These are phyloP conservation scores for Macropodus opercularis DNA, from an alignment of 2,797 vertebrate genomes.

Conservation along the genomic window DNA sequence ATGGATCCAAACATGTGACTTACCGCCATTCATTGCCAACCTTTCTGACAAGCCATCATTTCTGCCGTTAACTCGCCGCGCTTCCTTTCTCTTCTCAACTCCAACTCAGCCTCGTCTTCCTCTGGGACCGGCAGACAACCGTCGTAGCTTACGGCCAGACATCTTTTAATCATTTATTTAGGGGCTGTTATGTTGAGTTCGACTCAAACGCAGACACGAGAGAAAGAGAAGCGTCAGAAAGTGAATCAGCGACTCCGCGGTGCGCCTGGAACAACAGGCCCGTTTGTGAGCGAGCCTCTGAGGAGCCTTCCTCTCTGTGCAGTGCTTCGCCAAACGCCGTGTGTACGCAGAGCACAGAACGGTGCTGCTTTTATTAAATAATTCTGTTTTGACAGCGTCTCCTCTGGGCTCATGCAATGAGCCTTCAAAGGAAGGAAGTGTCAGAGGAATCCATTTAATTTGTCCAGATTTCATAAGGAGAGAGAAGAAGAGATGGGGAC, in stretches of 20 bases:
- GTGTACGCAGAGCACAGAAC: slow-evolving; percentile 20
- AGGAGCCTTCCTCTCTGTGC: slow-evolving; percentile 31
- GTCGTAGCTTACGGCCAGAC: slow-evolving; percentile 55
- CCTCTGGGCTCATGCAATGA: slow-evolving; percentile 15
- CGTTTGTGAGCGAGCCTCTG: slow-evolving; percentile 47
- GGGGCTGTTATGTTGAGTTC: slow-evolving; percentile 52
- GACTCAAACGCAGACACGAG: slow-evolving; percentile 29
- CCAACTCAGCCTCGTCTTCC: slow-evolving; percentile 36
- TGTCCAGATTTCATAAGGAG: slow-evolving; percentile 25
- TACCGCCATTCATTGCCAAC: slow-evolving; percentile 5
- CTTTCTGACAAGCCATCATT: slow-evolving; percentile 40
- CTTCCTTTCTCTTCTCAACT: slow-evolving; percentile 49
- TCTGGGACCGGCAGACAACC: slow-evolving; percentile 41
- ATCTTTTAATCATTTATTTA: slow-evolving; percentile 79
- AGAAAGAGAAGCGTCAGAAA: slow-evolving; percentile 17
- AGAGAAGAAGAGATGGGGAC: not conserved
- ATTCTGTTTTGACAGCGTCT: slow-evolving; percentile 28
- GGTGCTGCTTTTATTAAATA: slow-evolving; percentile 26
- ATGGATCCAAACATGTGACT: slow-evolving; percentile 10
- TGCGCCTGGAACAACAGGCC: slow-evolving; percentile 48
- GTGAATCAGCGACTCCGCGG: slow-evolving; percentile 36
- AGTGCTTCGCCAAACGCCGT: slow-evolving; percentile 19
- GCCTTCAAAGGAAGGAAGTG: slow-evolving; percentile 25
- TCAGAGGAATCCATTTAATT: slow-evolving; percentile 22
- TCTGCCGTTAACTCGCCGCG: slow-evolving; percentile 50